phyloP scores from a whole-genome alignment of 2,113 vertebrate species.

The Zosterops lateralis region DNA sequence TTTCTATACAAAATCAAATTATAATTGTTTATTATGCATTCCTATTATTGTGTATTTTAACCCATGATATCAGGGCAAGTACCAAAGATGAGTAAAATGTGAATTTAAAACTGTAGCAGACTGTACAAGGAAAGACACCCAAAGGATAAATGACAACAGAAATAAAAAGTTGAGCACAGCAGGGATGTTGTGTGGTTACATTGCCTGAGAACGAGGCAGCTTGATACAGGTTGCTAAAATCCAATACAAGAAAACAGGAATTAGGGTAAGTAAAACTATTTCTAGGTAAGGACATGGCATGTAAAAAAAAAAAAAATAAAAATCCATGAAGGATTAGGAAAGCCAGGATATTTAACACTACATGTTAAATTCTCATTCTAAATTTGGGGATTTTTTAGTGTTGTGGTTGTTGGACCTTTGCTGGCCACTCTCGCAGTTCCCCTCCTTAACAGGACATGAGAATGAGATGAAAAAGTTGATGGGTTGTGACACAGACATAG shows the following conservation, averaged over 20 bases:
- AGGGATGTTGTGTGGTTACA: not conserved
- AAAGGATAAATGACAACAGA: not conserved
- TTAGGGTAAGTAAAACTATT: not conserved
- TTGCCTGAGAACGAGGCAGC: not conserved
- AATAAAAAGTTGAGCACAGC: not conserved
- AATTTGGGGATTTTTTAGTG: rapidly evolving
- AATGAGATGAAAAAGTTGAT: not conserved
- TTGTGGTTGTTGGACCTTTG: not conserved
- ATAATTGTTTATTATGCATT: not conserved
- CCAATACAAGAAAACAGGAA: not conserved
- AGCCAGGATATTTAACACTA: not conserved
- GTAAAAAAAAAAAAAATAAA: not conserved
- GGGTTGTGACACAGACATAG: not conserved
- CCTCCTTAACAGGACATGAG: rapidly evolving
- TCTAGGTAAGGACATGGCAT: not conserved
- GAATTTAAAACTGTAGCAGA: not conserved
- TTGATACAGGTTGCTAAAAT: not conserved
- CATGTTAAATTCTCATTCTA: not conserved
- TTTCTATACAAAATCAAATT: not conserved
- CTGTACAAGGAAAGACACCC: not conserved
- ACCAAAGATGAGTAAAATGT: not conserved
- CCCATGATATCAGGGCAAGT: not conserved
- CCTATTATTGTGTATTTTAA: not conserved
- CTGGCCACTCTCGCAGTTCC: rapidly evolving
- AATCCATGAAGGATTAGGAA: not conserved